phyloP scores from a whole-genome alignment of 2,888 invertebrate species.

The Pyrochroa serraticornis region DNA sequence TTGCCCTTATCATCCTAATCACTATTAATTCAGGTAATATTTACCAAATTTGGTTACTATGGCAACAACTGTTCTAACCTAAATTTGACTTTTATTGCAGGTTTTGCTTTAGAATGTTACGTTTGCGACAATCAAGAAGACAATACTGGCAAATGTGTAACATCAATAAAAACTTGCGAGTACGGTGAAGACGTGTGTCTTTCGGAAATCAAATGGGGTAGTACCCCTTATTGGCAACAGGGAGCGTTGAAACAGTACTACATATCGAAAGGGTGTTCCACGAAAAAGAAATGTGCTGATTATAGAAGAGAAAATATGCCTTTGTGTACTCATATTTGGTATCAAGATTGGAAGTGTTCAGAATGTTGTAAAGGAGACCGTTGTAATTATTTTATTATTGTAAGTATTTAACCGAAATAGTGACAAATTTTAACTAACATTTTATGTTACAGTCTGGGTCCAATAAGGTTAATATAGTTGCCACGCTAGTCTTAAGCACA shows the following conservation, averaged over 20 bases:
- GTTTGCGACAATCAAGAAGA: conserved; percentile 92
- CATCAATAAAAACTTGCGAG: conserved; percentile 89
- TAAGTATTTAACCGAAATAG: conserved; percentile 64
- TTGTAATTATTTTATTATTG: conserved; percentile 94
- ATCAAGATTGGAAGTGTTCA: conserved; percentile 95
- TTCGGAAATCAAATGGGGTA: conserved; percentile 92
- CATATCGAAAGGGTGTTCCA: conserved; percentile 88
- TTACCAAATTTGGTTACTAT: too few relatives aligned
- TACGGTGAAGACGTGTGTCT: conserved; percentile 85
- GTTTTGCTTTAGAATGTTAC: conserved; percentile 85
- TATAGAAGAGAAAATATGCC: conserved; percentile 74
- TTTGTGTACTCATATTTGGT: conserved; percentile 90
- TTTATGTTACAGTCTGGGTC: conserved; percentile 7
- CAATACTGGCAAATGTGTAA: conserved; percentile 90
- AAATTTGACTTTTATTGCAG: conserved; percentile 56
- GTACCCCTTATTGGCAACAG: conserved; percentile 94
- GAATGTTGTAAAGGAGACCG: conserved; percentile 96
- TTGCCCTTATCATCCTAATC: conserved; percentile 26
- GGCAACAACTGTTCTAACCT: background rate
- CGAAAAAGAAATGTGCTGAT: conserved; percentile 77
- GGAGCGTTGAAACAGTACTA: conserved; percentile 93
- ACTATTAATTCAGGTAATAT: conserved; percentile 30
- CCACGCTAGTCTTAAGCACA: background rate
- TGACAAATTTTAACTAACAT: background rate
- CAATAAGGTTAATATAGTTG: background rate